Conservation (phyloP, 2,888 invertebrate species). For the Agriotes lineatus region DNA sequence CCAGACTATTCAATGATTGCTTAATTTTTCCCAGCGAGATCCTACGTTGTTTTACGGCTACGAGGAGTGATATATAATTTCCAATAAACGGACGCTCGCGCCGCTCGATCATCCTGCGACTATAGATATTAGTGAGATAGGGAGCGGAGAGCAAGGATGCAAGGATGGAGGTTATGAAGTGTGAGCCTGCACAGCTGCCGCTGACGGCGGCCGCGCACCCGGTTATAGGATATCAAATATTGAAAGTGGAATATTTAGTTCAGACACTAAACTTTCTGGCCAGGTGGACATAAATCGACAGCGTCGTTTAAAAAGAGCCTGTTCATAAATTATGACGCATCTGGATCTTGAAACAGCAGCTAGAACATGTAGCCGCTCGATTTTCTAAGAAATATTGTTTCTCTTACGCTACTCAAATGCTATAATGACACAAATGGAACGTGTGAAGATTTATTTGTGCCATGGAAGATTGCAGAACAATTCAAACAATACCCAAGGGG, state of each 20-base stretch:
- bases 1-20: slow-evolving; percentile 47
- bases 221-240: slow-evolving; percentile 63
- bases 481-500: slow-evolving; percentile 55
- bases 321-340: slow-evolving; percentile 46
- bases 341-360: slow-evolving; percentile 44
- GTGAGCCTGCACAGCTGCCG: slow-evolving; percentile 64
- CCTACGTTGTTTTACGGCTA: slow-evolving; percentile 45
- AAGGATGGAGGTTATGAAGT: slow-evolving; percentile 63
- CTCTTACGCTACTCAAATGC: slow-evolving; percentile 43
- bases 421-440: slow-evolving; percentile 51
- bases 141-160: too few relatives aligned
- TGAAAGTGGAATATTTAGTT: slow-evolving; percentile 61
- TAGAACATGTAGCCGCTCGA: slow-evolving; percentile 38
- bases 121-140: slow-evolving; percentile 56
- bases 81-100: slow-evolving; percentile 50
- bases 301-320: slow-evolving; percentile 44
- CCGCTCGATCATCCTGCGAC: slow-evolving; percentile 51
- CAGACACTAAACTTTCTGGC: slow-evolving; percentile 55
- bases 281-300: slow-evolving; percentile 53
- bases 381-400: slow-evolving; percentile 41
- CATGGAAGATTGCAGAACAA: slow-evolving; percentile 54
- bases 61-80: slow-evolving; percentile 53
- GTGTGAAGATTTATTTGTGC: slow-evolving; percentile 53
- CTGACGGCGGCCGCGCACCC: slow-evolving; percentile 60
- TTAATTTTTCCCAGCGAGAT: slow-evolving; percentile 47